phyloP scores from a whole-genome alignment of 2,888 invertebrate genomes.

The Ophonus ardosiacus region DNA sequence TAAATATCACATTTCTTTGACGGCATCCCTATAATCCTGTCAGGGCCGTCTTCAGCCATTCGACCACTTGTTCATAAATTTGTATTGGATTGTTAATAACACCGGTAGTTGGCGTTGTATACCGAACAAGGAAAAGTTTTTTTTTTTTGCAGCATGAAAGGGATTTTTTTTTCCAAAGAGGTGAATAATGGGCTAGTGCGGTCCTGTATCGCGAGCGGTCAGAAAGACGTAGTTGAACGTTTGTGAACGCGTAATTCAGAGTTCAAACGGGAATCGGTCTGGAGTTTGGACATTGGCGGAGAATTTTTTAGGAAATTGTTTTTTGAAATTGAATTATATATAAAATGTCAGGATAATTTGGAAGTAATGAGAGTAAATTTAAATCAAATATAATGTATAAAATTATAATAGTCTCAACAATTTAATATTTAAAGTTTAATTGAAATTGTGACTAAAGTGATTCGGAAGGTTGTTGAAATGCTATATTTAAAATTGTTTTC shows the following conservation, averaged over 20 bases:
- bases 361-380: too few species aligned
- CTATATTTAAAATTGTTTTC: too few species aligned
- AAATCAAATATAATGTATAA: too few species aligned
- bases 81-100: background rate
- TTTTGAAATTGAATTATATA: too few species aligned
- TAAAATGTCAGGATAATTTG: too few species aligned
- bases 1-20: constrained; percentile 38
- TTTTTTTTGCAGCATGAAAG: constrained; percentile 20
- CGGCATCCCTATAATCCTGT: constrained; percentile 1
- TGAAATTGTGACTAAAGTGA: too few species aligned
- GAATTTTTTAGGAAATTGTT: background rate
- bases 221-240: constrained; percentile 17
- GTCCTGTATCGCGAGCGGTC: constrained; percentile 12
- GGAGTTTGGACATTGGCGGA: background rate
- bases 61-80: constrained; percentile 6
- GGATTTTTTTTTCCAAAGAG: constrained; percentile 15
- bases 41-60: constrained; percentile 14
- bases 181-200: constrained; percentile 8
- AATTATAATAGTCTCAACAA: too few species aligned
- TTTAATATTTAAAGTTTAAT: too few species aligned
- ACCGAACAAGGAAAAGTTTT: background rate
- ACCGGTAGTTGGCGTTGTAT: background rate
- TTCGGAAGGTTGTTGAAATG: too few species aligned
- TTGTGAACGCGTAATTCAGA: constrained; percentile 51
- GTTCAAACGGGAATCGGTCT: constrained; percentile 56